Percentiles rank a stretch among this genome's conserved stretches.
phyloP scores from a whole-genome alignment of 2,888 invertebrate species.

The Acrobasis suavella region DNA sequence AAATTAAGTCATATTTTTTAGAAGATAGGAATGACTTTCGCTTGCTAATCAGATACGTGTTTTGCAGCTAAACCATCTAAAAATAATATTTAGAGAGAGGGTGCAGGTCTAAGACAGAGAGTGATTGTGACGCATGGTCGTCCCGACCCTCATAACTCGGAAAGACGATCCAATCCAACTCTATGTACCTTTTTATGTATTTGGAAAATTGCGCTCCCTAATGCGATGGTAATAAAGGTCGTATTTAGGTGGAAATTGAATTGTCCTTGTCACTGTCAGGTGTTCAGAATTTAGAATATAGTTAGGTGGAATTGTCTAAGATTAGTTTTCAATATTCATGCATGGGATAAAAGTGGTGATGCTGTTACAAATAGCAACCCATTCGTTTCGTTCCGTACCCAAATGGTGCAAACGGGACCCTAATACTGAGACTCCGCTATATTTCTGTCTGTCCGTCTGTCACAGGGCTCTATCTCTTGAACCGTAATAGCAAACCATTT shows the following conservation, averaged over 20 bases:
- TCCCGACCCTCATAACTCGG: slow-evolving; percentile 52
- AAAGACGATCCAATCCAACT: slow-evolving; percentile 46
- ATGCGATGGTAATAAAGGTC: slow-evolving; percentile 36
- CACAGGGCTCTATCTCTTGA: no score
- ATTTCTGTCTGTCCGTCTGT: no score
- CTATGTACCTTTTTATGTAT: slow-evolving; percentile 45
- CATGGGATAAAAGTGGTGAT: no score
- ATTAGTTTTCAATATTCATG: slow-evolving; percentile 19
- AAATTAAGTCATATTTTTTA: slow-evolving; percentile 26
- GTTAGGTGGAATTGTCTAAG: slow-evolving; percentile 9
- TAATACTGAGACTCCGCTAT: no score
- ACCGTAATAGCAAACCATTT: no score
- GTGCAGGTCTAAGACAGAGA: slow-evolving; percentile 55
- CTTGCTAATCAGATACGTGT: slow-evolving; percentile 27
- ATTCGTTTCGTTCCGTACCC: no score
- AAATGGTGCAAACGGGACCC: no score
- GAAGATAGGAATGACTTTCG: slow-evolving; percentile 34
- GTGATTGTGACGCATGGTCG: slow-evolving; percentile 60
- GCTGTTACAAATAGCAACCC: no score
- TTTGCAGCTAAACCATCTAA: slow-evolving; percentile 43
- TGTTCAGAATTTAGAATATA: slow-evolving; percentile 17
- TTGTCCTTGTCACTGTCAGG: slow-evolving; percentile 7
- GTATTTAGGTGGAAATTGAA: slow-evolving; percentile 24
- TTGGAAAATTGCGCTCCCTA: slow-evolving; percentile 43
- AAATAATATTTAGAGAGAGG: slow-evolving; percentile 58